Percentiles rank a stretch among this genome's conserved stretches.
Conservation (phyloP, 2,113 vertebrate species). For the Danio rerio region DNA sequence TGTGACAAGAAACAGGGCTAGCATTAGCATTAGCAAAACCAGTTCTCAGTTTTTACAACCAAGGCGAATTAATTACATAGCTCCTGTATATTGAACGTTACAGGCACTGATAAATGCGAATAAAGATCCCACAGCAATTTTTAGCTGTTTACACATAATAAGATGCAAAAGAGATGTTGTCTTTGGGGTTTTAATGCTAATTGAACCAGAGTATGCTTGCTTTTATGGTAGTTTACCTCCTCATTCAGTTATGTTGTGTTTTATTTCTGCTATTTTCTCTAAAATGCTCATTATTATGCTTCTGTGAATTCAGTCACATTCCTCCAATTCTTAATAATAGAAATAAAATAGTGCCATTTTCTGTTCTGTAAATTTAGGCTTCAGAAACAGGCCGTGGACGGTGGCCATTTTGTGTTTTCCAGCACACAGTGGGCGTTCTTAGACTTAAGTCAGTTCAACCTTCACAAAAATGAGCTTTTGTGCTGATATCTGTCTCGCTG, state of each 20-base stretch:
- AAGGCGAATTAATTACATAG: no score
- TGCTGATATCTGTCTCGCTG: background rate
- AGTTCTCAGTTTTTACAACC: no score
- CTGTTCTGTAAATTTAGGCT: background rate
- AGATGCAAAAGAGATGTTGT: no score
- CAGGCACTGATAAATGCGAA: no score
- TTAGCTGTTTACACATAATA: no score
- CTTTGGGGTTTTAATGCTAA: background rate
- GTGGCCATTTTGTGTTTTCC: conserved; percentile 20
- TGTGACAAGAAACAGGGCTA: no score
- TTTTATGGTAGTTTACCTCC: background rate
- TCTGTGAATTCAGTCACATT: background rate
- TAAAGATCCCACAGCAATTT: no score
- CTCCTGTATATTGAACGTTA: no score
- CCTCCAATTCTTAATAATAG: background rate
- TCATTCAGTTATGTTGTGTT: background rate
- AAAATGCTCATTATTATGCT: background rate
- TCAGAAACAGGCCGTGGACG: background rate
- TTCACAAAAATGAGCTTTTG: conserved; percentile 15
- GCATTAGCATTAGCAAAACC: no score
- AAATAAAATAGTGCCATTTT: background rate
- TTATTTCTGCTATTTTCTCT: background rate
- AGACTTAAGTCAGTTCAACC: conserved; percentile 1
- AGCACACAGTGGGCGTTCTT: background rate
- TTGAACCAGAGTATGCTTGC: background rate